These are phyloP conservation scores for Hephaestus fuliginosus DNA, from an alignment of 2,797 vertebrate genomes.

Conservation along the genomic window DNA sequence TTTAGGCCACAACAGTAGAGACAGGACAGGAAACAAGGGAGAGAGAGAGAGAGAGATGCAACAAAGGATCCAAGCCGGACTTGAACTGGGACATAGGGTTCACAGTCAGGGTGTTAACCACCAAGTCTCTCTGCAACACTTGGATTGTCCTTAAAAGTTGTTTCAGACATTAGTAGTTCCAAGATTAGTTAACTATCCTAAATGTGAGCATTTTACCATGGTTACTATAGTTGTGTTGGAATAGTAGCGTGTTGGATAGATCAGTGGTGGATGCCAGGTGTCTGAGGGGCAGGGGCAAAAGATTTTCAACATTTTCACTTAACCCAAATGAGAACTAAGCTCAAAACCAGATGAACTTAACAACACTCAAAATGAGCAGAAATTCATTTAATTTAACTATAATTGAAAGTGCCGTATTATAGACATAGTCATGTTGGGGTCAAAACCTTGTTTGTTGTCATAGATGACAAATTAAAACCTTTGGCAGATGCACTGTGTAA, in stretches of 20 bases:
- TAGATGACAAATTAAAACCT: background rate
- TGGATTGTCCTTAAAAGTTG: background rate
- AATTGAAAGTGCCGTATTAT: background rate
- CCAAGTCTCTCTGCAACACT: background rate
- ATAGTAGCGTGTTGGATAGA: background rate
- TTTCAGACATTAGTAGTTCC: background rate
- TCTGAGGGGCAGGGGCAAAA: too few relatives aligned
- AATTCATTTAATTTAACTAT: too few relatives aligned
- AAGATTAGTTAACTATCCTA: background rate
- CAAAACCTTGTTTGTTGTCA: background rate
- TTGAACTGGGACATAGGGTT: background rate
- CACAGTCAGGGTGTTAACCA: background rate
- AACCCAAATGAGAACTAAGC: too few relatives aligned
- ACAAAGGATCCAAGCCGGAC: background rate
- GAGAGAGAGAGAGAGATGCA: background rate
- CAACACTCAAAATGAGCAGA: too few relatives aligned
- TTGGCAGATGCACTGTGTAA: background rate
- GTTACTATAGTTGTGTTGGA: background rate
- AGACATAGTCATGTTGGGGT: background rate
- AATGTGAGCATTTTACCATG: too few relatives aligned
- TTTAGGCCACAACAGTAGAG: background rate
- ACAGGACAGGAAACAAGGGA: background rate
- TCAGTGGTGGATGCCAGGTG: background rate
- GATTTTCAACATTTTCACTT: too few relatives aligned
- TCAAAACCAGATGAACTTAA: too few relatives aligned